Base-by-base conservation (phyloP, 1,140 invertebrate species). In the Penaeus vannamei region DNA sequence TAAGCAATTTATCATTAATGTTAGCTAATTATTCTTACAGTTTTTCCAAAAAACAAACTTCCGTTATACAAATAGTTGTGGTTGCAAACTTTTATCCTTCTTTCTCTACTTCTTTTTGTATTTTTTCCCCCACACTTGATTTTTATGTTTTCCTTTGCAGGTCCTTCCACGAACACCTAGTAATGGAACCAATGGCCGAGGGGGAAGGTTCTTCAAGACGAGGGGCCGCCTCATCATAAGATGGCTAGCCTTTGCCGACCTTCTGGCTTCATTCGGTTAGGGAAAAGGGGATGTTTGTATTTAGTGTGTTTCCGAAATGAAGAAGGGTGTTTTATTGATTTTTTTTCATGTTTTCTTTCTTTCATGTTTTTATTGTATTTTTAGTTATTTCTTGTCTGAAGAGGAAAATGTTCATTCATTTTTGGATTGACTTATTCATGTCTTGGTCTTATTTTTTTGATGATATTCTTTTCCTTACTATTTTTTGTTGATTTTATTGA, bases 251-350 rank as follows among this genome's bases (percentile, higher is more conserved):
- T 62, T 85, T 17, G 89, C 89, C 14, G 89, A 90, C 60, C 29
- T 90, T 29, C 79, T 90, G 89, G 89, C 89, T 22, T 82, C 89
- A n/a, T 20, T 90, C 17, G 84, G 89, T 90, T n/a, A 79, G 84
- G 20, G 23, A 69, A 26, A 32, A 22, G 26, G n/a, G 36, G 42
- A 19, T 32, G 20, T 22, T n/a, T 46, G 76, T 79, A 79, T 26
- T 42, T 17, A 26, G 10, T 36, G 14, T 79, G 4, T 7, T 19
- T 32, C 61, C 10, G 23, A 22, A 17, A 53, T 17, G 1, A 10
- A 17, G 53, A 53, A 53, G 14, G 0, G 17, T 53, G 53, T 53
- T 53, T 53, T 53, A 12, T 53, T 53, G 12, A 53, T 53, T 53
- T 53, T 53, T 53, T 14, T 14, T 14, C 14, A 12, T 53, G 53